A percentile compares a stretch with the other conserved stretches of the same genome.
phyloP scores from a whole-genome alignment of 2,888 invertebrate species.

The Salpingus planirostris region DNA sequence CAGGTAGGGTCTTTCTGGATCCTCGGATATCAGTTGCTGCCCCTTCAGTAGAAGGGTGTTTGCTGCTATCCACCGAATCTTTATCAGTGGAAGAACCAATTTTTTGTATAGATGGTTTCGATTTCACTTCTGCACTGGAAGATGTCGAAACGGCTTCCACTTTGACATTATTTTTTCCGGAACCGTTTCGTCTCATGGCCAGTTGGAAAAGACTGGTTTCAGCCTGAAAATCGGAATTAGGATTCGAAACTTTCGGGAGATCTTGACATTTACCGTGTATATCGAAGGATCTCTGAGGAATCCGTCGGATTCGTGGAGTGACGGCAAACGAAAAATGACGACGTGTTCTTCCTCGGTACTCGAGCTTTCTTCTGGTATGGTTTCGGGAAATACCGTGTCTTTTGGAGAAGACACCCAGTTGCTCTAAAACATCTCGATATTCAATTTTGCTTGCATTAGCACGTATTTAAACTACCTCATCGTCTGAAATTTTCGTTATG shows the following conservation, averaged over 20 bases:
- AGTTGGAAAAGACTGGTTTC: slow-evolving; percentile 72
- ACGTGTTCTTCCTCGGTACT: slow-evolving; percentile 89
- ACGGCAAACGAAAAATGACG: slow-evolving; percentile 77
- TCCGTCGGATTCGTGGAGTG: slow-evolving; percentile 61
- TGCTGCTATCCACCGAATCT: slow-evolving; percentile 60
- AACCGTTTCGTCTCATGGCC: slow-evolving; percentile 44
- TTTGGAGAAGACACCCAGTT: slow-evolving; percentile 80
- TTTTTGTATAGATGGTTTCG: slow-evolving; percentile 50
- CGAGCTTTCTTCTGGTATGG: slow-evolving; percentile 87
- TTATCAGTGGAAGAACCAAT: slow-evolving; percentile 68
- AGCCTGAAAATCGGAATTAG: slow-evolving; percentile 42
- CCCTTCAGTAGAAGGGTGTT: slow-evolving; percentile 30
- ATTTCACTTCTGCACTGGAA: slow-evolving; percentile 38
- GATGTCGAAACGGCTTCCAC: slow-evolving; percentile 41
- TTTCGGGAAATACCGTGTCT: slow-evolving; percentile 83
- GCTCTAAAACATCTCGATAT: slow-evolving; percentile 45
- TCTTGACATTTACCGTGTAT: slow-evolving; percentile 55
- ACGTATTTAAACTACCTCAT: slow-evolving; percentile 45
- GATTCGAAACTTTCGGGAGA: not conserved
- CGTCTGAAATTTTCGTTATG: slow-evolving; percentile 42
- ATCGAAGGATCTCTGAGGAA: slow-evolving; percentile 68
- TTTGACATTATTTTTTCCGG: slow-evolving; percentile 42
- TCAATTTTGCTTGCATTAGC: not conserved
- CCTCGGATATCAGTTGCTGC: slow-evolving; percentile 21
- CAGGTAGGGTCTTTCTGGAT: slow-evolving; percentile 23